Base-by-base conservation (phyloP, 2,797 vertebrate species). In the Ctenopoma kingsleyae region DNA sequence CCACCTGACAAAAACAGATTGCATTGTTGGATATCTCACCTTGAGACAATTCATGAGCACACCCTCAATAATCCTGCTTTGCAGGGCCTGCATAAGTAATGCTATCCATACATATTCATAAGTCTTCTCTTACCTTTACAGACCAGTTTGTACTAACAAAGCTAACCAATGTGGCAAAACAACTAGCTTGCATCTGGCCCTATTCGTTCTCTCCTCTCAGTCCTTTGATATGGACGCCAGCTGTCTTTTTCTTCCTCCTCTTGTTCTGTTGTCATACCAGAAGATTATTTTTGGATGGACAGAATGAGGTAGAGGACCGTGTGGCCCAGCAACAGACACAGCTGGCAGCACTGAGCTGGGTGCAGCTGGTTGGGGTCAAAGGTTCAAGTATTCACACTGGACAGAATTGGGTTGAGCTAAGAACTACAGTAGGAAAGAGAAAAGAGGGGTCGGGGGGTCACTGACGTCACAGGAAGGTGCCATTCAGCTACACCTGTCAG, bases 171-270 rank as follows among this genome's bases (percentile, higher is more conserved):
- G 74, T 62, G 81, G 53, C n/a, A 2, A 72, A 78, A 87, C 86
- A 72, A 72, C 82, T 80, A 82, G 65, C 83, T 71, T 68, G 69
- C 92, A 92, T 93, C 92, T 93, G 92, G 86, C 74, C 70, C 90
- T 81, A 92, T 92, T 93, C 90, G 91, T 84, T 25, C 67, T 20
- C 71, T 62, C 46, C 76, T 65, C 75, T 69, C 71, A 16, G 67
- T 8, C 81, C 87, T 93, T 93, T 92, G 92, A 93, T 92, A 84
- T 88, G 82, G 82, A 86, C 9, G 87, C 89, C 77, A 74, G 87
- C 80, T 78, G 83, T 74, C 70, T 69, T 85, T 82, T 88, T 91
- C 82, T 88, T 90, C 81, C 32, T 67, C 64, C 79, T 83, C 75
- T 76, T 75, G 82, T 81, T 82, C 84, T 64, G 86, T 89, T 84